Base-by-base conservation (phyloP, 1,140 invertebrate genomes). In the Pectinophora gossypiella region DNA sequence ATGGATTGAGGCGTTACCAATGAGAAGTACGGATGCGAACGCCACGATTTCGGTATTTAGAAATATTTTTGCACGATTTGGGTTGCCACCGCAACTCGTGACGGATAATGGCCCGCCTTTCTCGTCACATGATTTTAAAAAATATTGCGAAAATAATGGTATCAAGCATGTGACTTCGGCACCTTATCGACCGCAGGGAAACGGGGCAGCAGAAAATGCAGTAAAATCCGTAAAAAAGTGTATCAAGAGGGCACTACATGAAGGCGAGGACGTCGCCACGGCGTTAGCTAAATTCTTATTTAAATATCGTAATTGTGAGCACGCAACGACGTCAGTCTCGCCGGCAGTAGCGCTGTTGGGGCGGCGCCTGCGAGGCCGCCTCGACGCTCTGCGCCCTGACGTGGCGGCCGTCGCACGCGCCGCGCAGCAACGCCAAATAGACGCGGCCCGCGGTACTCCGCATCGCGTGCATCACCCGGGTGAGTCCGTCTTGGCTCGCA, bases 201-300 rank as follows among this genome's bases (percentile, higher is more conserved):
- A 75, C 51, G 68, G 71, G 1, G 52, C 48, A 21, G 66, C 64
- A 0, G 71, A 69, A 64, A 59, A 76, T 36, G 52, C 58, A n/a
- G 74, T 79, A n/a, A n/a, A n/a, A n/a, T n/a, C n/a, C n/a, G n/a
- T n/a, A n/a, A n/a, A n/a, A n/a, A n/a, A n/a, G n/a, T 0, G 55
- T 5, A n/a, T 19, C 3, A 43, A 19, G 19, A 62, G 51, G 55
- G 42, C 38, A 38, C n/a, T 47, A 51, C 19, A 32, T 20, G 32
- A 59, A 54, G 16, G 35, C 15, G 38, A 46, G 6, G 35, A 53
- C 38, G n/a, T 22, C 43, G 7, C 40, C 18, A 48, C 7, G 10
- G 48, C 48, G 9, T 36, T 72, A 27, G 35, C 44, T 36, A 19
- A 45, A 48, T 59, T 63, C 56, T 56, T 63, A 22, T 55, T 63